Evolutionary conservation across 2,888 invertebrate genomes (phyloP).

Genomic region (Ophion obscuratus): DNA sequence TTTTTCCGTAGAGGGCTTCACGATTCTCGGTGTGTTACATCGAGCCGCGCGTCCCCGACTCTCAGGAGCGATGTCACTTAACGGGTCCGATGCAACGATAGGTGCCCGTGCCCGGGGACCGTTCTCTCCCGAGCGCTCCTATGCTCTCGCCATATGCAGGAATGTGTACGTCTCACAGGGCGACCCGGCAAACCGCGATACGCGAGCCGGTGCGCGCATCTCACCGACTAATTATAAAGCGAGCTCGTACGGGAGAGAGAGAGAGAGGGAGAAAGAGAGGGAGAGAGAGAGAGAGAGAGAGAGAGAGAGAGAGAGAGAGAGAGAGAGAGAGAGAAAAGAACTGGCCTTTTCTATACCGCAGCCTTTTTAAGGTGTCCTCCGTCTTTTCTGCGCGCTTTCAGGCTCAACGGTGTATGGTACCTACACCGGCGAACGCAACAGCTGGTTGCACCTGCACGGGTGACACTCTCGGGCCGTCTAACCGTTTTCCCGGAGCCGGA

Average conservation of each 20-base stretch:
- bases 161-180: constrained; percentile 50
- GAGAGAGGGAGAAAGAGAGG: background rate
- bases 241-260: constrained; percentile 12
- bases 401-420: constrained; percentile 8
- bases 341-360: constrained; percentile 61
- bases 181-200: constrained; percentile 50
- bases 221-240: constrained; percentile 63
- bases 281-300: constrained; percentile 4
- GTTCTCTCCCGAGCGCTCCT: constrained; percentile 13
- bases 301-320: background rate
- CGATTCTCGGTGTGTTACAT: constrained; percentile 33
- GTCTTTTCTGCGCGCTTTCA: constrained; percentile 39
- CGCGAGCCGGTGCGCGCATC: constrained; percentile 53
- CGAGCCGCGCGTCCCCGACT: constrained; percentile 23
- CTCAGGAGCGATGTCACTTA: constrained; percentile 68
- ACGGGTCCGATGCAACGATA: constrained; percentile 66
- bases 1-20: constrained; percentile 37
- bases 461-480: constrained; percentile 67
- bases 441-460: constrained; percentile 66
- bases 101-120: constrained; percentile 17
- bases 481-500: constrained; percentile 53
- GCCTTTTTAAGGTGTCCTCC: constrained; percentile 61
- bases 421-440: constrained; percentile 44
- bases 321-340: constrained; percentile 23
- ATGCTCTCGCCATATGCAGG: constrained; percentile 55